Evolutionary conservation across 2,888 invertebrate genomes (phyloP).

Genomic region (Eupeodes latifasciatus): DNA sequence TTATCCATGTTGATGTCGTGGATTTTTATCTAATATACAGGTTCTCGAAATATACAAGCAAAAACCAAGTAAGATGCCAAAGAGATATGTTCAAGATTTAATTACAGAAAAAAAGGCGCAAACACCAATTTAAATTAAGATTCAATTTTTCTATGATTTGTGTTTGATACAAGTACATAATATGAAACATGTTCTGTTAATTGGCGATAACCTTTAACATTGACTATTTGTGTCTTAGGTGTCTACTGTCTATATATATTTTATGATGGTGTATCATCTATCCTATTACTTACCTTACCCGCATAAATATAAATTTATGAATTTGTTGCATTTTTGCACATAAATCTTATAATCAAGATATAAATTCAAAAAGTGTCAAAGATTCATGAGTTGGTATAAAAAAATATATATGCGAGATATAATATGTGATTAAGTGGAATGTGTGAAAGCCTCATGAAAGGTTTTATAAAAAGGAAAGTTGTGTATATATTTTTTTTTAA

Average conservation of each 20-base stretch:
- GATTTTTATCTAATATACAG: too few relatives aligned
- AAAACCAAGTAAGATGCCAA: too few relatives aligned
- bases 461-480: slow-evolving; percentile 17
- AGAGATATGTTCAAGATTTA: too few relatives aligned
- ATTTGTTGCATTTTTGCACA: slow-evolving; percentile 22
- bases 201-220: slow-evolving; percentile 38
- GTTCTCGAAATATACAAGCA: too few relatives aligned
- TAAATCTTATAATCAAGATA: slow-evolving; percentile 26
- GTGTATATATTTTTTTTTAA: not conserved
- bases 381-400: not conserved
- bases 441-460: not conserved
- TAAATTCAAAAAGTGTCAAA: not conserved
- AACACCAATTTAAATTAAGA: too few relatives aligned
- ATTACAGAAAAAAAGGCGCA: too few relatives aligned
- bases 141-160: too few relatives aligned
- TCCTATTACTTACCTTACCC: not conserved
- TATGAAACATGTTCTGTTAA: slow-evolving; percentile 14
- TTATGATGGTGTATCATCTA: not conserved
- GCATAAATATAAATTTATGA: slow-evolving; percentile 16
- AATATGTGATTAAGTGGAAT: slow-evolving; percentile 1
- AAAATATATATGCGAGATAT: not conserved
- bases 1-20: too few relatives aligned
- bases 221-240: too few relatives aligned
- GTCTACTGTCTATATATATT: not conserved
- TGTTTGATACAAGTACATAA: too few relatives aligned